Base-by-base conservation (phyloP, 92 coral and sea anemone genomes). In the Galaxea fascicularis region DNA sequence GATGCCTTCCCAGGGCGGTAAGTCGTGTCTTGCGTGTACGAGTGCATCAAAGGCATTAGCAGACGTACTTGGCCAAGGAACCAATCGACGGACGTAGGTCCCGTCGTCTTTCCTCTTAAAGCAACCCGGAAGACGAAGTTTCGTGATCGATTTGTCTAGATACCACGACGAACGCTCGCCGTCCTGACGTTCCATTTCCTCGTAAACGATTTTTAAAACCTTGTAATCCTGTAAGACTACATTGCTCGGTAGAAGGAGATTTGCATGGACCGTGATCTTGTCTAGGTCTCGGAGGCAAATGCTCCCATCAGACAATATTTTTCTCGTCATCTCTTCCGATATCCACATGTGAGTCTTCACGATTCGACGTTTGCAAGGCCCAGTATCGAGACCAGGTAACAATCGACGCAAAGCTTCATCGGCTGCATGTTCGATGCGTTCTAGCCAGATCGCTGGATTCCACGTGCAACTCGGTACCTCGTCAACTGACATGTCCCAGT, bases 81-180 rank as follows among this genome's bases (percentile, higher is more conserved):
- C 79, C 24, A 74, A 45, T 20, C 79, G 79, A 51, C 21, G 79
- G 21, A 51, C 65, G 24, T 18, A 18, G 1, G 46, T 4, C 9
- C 79, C 79, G 21, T 74, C 79, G 20, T 74, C 46, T 8, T 10
- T 45, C 4, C 44, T 29, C 18, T 74, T 74, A 4, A 51, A 74
- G 52, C 79, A 74, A 18, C 41, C 62, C 18, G 79, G 65, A 5
- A 74, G 65, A 16, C 63, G 79, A 74, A 74, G 79, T 30, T 74
- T 74, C 26, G 79, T 51, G 64, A 71, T 71, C 17, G 30, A 45
- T 49, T 71, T 71, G 26, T 71, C 76, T 13, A 71, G 30, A 71
- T 44, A 46, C 72, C 45, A 66, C 2, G 72, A 13, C n/a, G 49
- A 29, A 18, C 26, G 31, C 8, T 24, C 76, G 4, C 28, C 58